Evolutionary conservation across 2,113 vertebrate species (phyloP).

Genomic region (Indri indri): DNA sequence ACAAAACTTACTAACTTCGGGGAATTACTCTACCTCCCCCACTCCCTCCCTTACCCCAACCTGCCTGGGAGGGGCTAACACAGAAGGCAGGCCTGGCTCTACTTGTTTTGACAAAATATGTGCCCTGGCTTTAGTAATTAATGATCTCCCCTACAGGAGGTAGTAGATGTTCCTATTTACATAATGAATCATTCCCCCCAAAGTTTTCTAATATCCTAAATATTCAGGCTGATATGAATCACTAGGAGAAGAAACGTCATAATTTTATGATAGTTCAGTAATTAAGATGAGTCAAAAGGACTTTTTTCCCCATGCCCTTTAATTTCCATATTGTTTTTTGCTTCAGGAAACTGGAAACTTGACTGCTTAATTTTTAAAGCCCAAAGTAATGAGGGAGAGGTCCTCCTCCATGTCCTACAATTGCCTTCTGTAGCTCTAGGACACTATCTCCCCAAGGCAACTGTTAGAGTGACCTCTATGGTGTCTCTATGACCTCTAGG

Average conservation of each 20-base stretch:
- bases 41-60: not conserved
- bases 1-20: not conserved
- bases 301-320: not conserved
- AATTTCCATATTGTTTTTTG: slow-evolving; percentile 9
- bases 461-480: not conserved
- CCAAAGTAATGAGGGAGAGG: not conserved
- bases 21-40: not conserved
- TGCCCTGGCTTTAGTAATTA: not conserved
- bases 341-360: not conserved
- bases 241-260: not conserved
- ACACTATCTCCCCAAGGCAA: not conserved
- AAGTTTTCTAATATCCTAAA: not conserved
- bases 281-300: not conserved
- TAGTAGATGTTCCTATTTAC: not conserved
- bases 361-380: slow-evolving; percentile 32
- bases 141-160: not conserved
- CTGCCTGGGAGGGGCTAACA: not conserved
- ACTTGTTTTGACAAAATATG: not conserved
- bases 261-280: not conserved
- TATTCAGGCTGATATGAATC: not conserved
- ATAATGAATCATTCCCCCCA: not conserved
- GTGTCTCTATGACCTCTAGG: too few relatives aligned
- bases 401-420: not conserved
- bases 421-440: not conserved
- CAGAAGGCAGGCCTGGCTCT: not conserved